These are phyloP conservation scores for Echinometra lucunter DNA, from an alignment of 53 echinoderm and acorn worm species.

Conservation along the genomic window DNA sequence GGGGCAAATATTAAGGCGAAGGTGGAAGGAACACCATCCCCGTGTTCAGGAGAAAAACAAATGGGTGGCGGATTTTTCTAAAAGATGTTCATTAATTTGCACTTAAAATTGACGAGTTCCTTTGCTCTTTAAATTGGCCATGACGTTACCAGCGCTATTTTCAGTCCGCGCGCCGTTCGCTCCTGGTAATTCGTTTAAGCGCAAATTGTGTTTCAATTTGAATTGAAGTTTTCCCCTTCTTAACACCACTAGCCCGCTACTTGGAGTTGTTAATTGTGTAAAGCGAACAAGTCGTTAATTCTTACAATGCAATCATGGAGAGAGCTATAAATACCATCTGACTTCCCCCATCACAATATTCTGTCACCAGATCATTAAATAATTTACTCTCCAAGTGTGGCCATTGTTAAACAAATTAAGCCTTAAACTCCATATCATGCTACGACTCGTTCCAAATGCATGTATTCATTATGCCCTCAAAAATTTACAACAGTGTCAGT, in stretches of 20 bases:
- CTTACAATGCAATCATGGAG: constrained; percentile 23
- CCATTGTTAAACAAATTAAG: constrained; percentile 24
- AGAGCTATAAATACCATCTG: constrained; percentile 33
- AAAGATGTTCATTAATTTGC: constrained; percentile 71
- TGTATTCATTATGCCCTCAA: background rate
- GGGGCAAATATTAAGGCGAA: background rate
- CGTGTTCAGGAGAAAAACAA: constrained; percentile 50
- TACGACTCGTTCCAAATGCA: background rate
- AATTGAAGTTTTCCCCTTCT: constrained; percentile 70
- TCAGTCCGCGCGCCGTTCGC: constrained; percentile 57
- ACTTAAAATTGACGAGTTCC: constrained; percentile 69
- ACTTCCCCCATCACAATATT: background rate
- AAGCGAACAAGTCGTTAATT: constrained; percentile 61
- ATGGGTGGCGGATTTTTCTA: constrained; percentile 33
- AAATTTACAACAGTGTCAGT: no score
- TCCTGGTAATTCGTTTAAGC: constrained; percentile 67
- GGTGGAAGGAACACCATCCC: constrained; percentile 14
- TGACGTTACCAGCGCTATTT: constrained; percentile 68
- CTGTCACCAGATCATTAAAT: constrained; percentile 58
- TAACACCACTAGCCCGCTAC: constrained; percentile 18
- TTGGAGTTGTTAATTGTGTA: constrained; percentile 57
- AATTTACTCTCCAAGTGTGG: constrained; percentile 26
- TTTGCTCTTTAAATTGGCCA: constrained; percentile 64
- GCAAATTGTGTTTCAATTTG: constrained; percentile 65
- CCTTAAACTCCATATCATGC: background rate